These are phyloP conservation scores for Malurus melanocephalus DNA, from an alignment of 2,113 vertebrate species.

Conservation along the genomic window DNA sequence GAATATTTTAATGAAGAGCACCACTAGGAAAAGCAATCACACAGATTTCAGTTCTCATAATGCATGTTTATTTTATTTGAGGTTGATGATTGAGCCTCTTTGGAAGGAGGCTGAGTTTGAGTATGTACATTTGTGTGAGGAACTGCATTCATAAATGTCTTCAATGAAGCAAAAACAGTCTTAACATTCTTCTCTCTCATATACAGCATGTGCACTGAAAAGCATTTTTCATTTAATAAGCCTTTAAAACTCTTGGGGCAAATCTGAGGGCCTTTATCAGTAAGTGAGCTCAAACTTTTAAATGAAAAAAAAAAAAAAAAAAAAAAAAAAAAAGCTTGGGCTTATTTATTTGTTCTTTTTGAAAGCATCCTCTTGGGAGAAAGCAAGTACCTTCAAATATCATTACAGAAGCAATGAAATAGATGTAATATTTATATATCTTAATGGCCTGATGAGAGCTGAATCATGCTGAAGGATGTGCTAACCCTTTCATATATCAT, in stretches of 20 bases:
- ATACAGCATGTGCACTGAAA: neutral
- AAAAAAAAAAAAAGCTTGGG: neutral
- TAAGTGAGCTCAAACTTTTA: neutral
- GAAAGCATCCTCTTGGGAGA: neutral
- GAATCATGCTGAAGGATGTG: neutral
- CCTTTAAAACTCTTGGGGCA: neutral
- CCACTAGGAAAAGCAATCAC: neutral
- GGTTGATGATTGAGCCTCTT: neutral
- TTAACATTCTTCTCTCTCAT: neutral
- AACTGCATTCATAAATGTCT: neutral
- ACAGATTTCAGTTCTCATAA: neutral
- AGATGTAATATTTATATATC: neutral
- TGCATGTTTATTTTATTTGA: neutral
- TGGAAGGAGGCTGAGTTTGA: neutral
- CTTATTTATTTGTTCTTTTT: conserved; percentile 28
- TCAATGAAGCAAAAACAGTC: neutral
- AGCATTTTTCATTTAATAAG: conserved; percentile 12
- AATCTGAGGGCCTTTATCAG: neutral
- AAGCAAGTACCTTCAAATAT: neutral
- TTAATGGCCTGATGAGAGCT: neutral
- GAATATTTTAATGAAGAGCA: neutral
- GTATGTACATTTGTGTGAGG: neutral
- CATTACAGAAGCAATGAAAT: neutral
- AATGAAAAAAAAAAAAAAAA: neutral
- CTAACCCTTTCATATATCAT: neutral